These are phyloP conservation scores for Lathronympha strigana DNA, from an alignment of 2,888 invertebrate genomes.

Conservation along the genomic window DNA sequence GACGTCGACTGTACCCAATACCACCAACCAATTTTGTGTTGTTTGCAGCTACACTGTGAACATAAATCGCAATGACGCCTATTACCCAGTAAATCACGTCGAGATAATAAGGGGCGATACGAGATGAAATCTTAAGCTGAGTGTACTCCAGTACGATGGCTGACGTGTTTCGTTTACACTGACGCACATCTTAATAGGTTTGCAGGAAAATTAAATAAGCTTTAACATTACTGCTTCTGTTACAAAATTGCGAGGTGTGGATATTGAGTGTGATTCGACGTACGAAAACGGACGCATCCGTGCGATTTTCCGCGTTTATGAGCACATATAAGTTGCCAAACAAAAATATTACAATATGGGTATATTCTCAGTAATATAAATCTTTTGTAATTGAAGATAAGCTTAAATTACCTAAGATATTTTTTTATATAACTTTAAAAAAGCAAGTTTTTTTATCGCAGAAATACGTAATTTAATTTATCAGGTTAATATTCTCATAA, in stretches of 20 bases:
- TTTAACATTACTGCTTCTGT: background rate
- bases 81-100: constrained; percentile 35
- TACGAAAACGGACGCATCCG: no score
- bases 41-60: constrained; percentile 27
- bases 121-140: constrained; percentile 41
- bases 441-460: background rate
- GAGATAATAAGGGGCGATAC: constrained; percentile 39
- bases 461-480: background rate
- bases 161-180: constrained; percentile 31
- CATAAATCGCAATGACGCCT: constrained; percentile 37
- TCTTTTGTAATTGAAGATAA: background rate
- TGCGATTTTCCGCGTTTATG: no score
- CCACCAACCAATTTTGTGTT: constrained; percentile 23
- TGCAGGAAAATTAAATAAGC: constrained; percentile 13
- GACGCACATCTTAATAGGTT: constrained; percentile 20
- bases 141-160: constrained; percentile 22
- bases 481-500: background rate
- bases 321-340: no score
- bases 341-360: no score
- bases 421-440: background rate
- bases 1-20: background rate
- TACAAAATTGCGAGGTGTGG: background rate
- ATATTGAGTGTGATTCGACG: no score
- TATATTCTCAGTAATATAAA: background rate
- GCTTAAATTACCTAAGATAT: no score